phyloP scores from a whole-genome alignment of 2,113 vertebrate species.

The Elachura formosa region DNA sequence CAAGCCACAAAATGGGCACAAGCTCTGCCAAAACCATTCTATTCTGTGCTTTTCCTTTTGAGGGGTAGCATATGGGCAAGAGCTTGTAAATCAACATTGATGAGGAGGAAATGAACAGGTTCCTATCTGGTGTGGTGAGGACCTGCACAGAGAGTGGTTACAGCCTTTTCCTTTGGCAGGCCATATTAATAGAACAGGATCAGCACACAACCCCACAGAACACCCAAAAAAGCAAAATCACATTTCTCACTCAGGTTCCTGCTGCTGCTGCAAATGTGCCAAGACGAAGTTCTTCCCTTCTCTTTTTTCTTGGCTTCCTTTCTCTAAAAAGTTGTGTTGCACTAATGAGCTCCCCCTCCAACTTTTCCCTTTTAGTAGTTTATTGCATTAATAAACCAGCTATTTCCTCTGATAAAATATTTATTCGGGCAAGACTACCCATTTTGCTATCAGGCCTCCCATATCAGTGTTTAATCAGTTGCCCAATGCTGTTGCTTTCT shows the following conservation, averaged over 20 bases:
- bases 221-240: neutral
- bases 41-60: slow-evolving; percentile 16
- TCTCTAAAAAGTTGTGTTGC: neutral
- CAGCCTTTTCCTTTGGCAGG: neutral
- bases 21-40: neutral
- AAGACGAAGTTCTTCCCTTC: neutral
- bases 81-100: slow-evolving; percentile 25
- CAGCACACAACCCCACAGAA: neutral
- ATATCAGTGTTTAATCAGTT: neutral
- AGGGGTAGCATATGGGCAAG: neutral
- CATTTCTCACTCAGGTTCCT: neutral
- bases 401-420: neutral
- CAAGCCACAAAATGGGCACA: neutral
- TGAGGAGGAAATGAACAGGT: neutral
- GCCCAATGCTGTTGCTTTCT: neutral
- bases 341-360: neutral
- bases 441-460: neutral
- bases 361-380: neutral
- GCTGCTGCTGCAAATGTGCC: neutral
- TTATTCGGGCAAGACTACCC: neutral
- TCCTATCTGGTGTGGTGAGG: neutral
- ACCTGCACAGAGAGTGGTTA: fast-evolving
- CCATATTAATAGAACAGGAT: neutral
- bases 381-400: neutral
- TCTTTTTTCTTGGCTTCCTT: neutral